Percentiles rank a stretch among this genome's conserved stretches.
Conservation (phyloP, 1,140 invertebrate genomes). For the Apis cerana region DNA sequence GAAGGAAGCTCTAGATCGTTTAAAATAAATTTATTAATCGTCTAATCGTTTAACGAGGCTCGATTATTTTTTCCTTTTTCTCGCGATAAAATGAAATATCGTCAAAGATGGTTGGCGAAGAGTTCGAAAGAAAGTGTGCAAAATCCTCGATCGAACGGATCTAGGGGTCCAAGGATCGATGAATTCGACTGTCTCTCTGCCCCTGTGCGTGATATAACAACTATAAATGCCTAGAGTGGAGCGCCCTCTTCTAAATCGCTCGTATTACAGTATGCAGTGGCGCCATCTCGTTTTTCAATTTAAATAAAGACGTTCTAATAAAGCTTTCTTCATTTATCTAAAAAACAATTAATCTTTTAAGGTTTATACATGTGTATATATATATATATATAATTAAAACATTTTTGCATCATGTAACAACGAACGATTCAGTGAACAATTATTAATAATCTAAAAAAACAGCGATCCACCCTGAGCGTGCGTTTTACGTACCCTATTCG, state of each 20-base stretch:
- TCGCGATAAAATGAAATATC: background rate
- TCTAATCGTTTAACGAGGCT: background rate
- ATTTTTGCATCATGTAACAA: background rate
- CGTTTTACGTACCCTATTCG: conserved; percentile 15
- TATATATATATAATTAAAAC: background rate
- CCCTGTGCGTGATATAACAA: conserved; percentile 41
- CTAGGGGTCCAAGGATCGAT: background rate
- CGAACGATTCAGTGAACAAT: background rate
- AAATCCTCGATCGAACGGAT: background rate
- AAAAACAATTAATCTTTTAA: too few relatives aligned
- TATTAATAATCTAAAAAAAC: background rate
- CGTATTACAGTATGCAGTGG: background rate
- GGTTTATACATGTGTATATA: too few relatives aligned
- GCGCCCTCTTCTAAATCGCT: background rate
- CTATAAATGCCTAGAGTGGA: background rate
- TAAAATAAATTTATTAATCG: background rate
- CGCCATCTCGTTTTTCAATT: background rate
- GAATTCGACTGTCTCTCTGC: conserved; percentile 1
- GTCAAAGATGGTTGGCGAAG: background rate
- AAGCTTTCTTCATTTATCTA: too few relatives aligned
- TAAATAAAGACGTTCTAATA: too few relatives aligned
- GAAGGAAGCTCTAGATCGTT: background rate
- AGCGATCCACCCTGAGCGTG: background rate
- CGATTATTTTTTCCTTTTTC: background rate
- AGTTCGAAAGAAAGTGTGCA: background rate